Evolutionary conservation across 2,113 vertebrate species (phyloP).

Genomic region (Anolis sagrei): DNA sequence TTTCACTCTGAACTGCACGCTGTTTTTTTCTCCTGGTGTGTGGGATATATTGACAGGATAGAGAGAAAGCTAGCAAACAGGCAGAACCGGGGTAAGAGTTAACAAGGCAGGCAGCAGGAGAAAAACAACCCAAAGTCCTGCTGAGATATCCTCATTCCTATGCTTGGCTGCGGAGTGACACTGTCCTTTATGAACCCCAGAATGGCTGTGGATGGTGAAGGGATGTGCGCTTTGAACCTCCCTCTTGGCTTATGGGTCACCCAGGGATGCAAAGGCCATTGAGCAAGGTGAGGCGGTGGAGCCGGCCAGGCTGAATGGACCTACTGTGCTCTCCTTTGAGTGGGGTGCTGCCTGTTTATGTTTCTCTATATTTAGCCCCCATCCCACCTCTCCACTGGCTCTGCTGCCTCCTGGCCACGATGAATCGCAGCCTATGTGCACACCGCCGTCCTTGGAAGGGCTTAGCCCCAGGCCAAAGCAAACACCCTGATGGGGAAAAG

Average conservation of each 20-base stretch:
- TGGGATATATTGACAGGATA: not conserved
- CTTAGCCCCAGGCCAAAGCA: slow-evolving; percentile 24
- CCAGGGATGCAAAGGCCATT: not conserved
- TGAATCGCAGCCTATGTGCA: slow-evolving; percentile 29
- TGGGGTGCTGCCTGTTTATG: slow-evolving; percentile 28
- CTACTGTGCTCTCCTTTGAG: slow-evolving; percentile 9
- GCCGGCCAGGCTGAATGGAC: slow-evolving; percentile 4
- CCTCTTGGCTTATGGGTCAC: not conserved
- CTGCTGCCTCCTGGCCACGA: not conserved
- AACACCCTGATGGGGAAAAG: slow-evolving; percentile 4
- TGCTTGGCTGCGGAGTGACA: not conserved
- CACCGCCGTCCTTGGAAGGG: not conserved
- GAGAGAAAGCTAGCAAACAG: not conserved
- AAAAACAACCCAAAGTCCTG: not conserved
- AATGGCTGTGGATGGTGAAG: not conserved
- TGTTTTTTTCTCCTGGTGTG: not conserved
- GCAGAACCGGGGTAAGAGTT: not conserved
- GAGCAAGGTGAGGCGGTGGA: not conserved
- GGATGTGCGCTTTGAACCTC: too few species aligned
- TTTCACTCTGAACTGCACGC: not conserved
- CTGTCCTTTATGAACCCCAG: not conserved
- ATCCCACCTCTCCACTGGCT: not conserved
- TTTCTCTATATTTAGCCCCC: slow-evolving; percentile 24
- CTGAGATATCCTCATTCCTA: not conserved
- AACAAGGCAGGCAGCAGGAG: not conserved